These are phyloP conservation scores for Teleiodes luculella DNA, from an alignment of 2,888 invertebrate species.

Conservation along the genomic window DNA sequence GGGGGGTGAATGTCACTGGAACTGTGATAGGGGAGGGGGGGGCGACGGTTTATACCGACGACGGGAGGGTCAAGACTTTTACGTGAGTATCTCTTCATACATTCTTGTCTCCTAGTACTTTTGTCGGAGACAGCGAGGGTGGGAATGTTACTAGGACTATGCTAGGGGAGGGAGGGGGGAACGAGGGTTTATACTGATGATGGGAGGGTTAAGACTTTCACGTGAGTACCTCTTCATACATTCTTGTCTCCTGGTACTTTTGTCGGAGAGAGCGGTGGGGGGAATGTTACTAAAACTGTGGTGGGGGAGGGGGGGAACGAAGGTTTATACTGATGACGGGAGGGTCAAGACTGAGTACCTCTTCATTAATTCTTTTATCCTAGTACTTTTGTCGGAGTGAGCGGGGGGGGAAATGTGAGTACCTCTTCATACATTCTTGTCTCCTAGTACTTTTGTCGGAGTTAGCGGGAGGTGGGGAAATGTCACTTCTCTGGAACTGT, in stretches of 20 bases:
- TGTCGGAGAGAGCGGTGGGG: no score
- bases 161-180: neutral
- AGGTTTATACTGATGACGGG: neutral
- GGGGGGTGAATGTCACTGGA: no score
- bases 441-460: no score
- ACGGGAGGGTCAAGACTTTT: conserved; percentile 58
- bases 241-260: no score
- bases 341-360: neutral
- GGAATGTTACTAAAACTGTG: no score
- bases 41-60: conserved; percentile 30
- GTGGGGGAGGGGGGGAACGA: neutral
- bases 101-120: no score
- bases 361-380: no score
- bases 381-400: no score
- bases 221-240: conserved; percentile 37
- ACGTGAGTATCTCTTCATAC: conserved; percentile 38
- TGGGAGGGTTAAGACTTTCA: conserved; percentile 33
- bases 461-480: neutral
- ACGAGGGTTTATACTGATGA: neutral
- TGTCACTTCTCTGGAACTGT: neutral
- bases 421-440: no score
- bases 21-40: neutral
- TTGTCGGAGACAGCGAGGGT: neutral
- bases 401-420: no score
- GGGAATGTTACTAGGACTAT: neutral